Evolutionary conservation across 2,888 invertebrate genomes (phyloP).

Genomic region (Herminia tarsipennalis): DNA sequence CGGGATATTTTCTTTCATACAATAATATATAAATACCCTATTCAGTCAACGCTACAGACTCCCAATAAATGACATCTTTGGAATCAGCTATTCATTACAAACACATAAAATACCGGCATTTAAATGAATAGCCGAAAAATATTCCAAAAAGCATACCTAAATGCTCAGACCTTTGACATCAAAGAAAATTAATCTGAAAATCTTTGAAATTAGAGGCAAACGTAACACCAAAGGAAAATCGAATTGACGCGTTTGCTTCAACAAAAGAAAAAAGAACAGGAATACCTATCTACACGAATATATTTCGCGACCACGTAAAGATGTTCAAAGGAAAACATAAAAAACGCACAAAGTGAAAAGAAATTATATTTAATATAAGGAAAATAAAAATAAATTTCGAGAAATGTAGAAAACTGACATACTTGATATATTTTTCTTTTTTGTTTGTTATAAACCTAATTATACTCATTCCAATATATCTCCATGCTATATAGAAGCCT

Average conservation of each 20-base stretch:
- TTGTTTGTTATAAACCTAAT: too few relatives aligned
- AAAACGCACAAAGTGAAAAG: not conserved
- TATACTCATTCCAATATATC: too few relatives aligned
- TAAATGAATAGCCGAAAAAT: not conserved
- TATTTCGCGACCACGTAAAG: slow-evolving; percentile 6
- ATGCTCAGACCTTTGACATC: slow-evolving; percentile 2
- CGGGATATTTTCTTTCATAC: too few relatives aligned
- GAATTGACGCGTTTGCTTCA: slow-evolving; percentile 8
- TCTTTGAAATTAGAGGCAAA: slow-evolving; percentile 9
- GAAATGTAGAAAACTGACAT: too few relatives aligned
- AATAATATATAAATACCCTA: too few relatives aligned
- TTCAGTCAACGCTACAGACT: too few relatives aligned
- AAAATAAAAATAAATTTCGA: too few relatives aligned
- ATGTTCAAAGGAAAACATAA: slow-evolving; percentile 10
- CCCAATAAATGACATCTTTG: too few relatives aligned
- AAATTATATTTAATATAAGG: too few relatives aligned
- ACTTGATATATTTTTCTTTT: too few relatives aligned
- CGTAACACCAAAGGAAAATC: slow-evolving; percentile 4
- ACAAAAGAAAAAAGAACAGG: slow-evolving; percentile 11
- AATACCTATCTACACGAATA: slow-evolving; percentile 2
- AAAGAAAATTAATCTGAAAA: slow-evolving; percentile 17
- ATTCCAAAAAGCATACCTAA: not conserved
- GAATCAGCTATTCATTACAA: not conserved
- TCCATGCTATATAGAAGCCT: too few relatives aligned
- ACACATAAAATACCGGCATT: not conserved